A percentile compares a stretch with the other conserved stretches of the same genome.
These are phyloP conservation scores for Gymnocheta viridis DNA, from an alignment of 2,888 invertebrate genomes.

Conservation along the genomic window DNA sequence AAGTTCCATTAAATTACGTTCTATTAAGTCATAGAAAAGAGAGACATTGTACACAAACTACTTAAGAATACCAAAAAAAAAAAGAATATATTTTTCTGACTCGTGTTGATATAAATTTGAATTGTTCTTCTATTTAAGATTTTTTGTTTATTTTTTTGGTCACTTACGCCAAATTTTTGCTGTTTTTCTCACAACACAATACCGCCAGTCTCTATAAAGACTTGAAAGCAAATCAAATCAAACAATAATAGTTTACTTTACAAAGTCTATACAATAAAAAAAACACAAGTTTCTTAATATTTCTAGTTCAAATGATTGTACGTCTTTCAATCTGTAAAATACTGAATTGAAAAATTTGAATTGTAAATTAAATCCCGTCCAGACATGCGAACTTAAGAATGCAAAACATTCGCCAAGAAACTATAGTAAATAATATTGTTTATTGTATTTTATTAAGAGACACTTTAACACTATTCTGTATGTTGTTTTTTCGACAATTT, in stretches of 20 bases:
- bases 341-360: constrained; percentile 45
- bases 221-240: constrained; percentile 10
- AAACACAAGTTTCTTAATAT: neutral
- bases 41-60: neutral
- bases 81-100: neutral
- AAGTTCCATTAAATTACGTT: constrained; percentile 5
- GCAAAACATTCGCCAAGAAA: constrained; percentile 15
- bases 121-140: constrained; percentile 72
- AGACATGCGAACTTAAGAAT: constrained; percentile 40
- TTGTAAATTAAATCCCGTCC: constrained; percentile 59
- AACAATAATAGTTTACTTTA: constrained; percentile 20
- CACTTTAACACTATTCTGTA: constrained; percentile 23
- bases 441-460: constrained; percentile 48
- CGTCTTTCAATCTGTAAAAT: neutral
- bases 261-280: constrained; percentile 13
- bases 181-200: constrained; percentile 16
- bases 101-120: constrained; percentile 69
- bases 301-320: neutral
- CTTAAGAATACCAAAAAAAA: constrained; percentile 5
- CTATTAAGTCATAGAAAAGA: neutral
- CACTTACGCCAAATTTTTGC: neutral
- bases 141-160: constrained; percentile 21
- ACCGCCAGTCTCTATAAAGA: neutral
- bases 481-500: constrained; percentile 27
- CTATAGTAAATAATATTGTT: constrained; percentile 48